Conservation (phyloP, 2,113 vertebrate genomes). For the Eleginops maclovinus region DNA sequence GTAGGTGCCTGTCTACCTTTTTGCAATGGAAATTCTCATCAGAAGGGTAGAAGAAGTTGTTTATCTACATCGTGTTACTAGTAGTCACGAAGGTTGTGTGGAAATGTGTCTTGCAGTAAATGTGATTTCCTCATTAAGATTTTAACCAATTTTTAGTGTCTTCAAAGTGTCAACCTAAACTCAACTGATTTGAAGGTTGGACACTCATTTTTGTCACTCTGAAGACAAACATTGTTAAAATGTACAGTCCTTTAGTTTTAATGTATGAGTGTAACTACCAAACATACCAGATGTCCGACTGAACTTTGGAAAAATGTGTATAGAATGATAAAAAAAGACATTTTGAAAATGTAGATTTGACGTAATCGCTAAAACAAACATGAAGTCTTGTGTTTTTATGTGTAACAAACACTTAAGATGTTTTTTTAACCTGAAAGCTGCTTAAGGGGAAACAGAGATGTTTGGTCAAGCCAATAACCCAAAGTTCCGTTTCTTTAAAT, state of each 20-base stretch:
- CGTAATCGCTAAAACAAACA: not conserved
- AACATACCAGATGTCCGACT: not conserved
- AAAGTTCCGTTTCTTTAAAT: constrained; percentile 7
- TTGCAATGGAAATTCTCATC: constrained; percentile 38
- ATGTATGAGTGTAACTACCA: not conserved
- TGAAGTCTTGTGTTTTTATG: not conserved
- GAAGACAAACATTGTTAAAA: not conserved
- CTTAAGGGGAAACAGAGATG: not conserved
- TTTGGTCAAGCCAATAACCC: not conserved
- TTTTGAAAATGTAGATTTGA: too few species aligned
- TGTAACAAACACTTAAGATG: too few species aligned
- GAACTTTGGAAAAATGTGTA: not conserved
- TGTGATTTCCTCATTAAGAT: constrained; percentile 29
- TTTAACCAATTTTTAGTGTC: constrained; percentile 8
- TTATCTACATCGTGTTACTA: constrained; percentile 26
- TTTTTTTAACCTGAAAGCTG: not conserved
- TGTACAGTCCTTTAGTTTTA: not conserved
- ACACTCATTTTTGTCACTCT: not conserved
- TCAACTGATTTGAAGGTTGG: not conserved
- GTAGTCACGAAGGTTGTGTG: constrained; percentile 22
- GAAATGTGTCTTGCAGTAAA: constrained; percentile 44
- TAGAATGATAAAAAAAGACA: not conserved
- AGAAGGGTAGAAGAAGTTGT: constrained; percentile 41
- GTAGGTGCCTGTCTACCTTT: constrained; percentile 6
- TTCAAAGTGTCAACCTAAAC: not conserved